Conservation (phyloP, 2,797 vertebrate genomes). For the Chlorospingus flavigularis region DNA sequence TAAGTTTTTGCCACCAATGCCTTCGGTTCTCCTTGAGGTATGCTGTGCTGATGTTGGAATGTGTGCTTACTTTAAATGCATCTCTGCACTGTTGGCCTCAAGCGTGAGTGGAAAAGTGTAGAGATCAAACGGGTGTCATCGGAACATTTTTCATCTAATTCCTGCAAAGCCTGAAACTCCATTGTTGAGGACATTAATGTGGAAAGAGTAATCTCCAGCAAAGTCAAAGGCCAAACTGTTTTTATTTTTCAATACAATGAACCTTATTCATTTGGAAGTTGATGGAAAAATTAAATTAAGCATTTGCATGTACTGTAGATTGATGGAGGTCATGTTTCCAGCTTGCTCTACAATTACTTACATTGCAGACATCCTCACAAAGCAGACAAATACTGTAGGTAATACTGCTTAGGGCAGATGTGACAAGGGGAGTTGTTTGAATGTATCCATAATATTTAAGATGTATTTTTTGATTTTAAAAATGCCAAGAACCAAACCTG, state of each 20-base stretch:
- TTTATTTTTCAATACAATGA: slow-evolving; percentile 51
- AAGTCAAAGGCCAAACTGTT: slow-evolving; percentile 51
- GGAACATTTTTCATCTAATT: slow-evolving; percentile 15
- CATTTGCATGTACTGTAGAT: slow-evolving; percentile 22
- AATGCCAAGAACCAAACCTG: background rate
- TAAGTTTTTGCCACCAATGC: background rate
- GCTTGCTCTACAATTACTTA: slow-evolving; percentile 11
- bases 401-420: background rate
- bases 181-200: background rate
- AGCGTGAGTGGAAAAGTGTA: background rate
- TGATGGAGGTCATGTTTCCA: slow-evolving; percentile 21
- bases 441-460: background rate
- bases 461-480: background rate
- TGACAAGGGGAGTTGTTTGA: background rate
- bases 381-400: background rate
- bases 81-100: background rate
- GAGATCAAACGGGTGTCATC: background rate
- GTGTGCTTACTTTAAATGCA: background rate
- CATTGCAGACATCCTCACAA: background rate
- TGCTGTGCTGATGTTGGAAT: background rate
- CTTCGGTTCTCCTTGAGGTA: slow-evolving; percentile 14
- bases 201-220: slow-evolving; percentile 5
- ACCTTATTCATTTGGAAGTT: slow-evolving; percentile 43
- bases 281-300: slow-evolving; percentile 56
- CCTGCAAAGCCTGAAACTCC: background rate